A percentile compares a stretch with the other conserved stretches of the same genome.
These are phyloP conservation scores for Ceyx melanurus DNA, from an alignment of 2,113 vertebrate species.

Conservation along the genomic window DNA sequence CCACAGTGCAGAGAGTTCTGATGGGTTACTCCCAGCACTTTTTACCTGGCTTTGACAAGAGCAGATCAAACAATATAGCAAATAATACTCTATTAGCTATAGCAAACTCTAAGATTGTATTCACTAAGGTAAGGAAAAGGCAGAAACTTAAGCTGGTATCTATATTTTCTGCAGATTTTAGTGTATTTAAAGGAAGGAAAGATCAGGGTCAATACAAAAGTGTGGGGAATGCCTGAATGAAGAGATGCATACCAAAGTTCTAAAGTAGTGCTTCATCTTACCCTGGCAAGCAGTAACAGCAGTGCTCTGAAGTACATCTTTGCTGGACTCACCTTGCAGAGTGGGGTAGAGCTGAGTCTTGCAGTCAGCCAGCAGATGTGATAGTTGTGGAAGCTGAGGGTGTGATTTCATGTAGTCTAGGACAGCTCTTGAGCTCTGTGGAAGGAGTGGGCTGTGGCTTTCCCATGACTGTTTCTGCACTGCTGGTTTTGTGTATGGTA, in stretches of 20 bases:
- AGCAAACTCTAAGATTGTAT: neutral
- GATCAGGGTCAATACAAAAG: neutral
- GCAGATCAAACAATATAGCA: neutral
- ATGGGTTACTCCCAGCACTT: neutral
- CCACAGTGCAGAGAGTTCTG: neutral
- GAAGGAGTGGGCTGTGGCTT: neutral
- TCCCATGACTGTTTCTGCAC: neutral
- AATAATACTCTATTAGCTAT: neutral
- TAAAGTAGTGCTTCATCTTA: neutral
- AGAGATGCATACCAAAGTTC: neutral
- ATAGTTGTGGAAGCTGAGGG: neutral
- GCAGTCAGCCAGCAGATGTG: neutral
- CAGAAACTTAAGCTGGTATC: neutral
- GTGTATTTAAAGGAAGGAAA: neutral
- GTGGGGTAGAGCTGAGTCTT: neutral
- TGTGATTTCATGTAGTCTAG: neutral
- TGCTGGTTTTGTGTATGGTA: neutral
- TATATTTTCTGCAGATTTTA: neutral
- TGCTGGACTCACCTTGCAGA: neutral
- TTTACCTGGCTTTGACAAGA: neutral
- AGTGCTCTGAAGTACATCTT: neutral
- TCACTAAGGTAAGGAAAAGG: neutral
- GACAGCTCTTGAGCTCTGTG: neutral
- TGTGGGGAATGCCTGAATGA: neutral
- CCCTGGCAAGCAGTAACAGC: neutral